These are phyloP conservation scores for Auanema freiburgensis DNA, from an alignment of 2,888 invertebrate species.

Conservation along the genomic window DNA sequence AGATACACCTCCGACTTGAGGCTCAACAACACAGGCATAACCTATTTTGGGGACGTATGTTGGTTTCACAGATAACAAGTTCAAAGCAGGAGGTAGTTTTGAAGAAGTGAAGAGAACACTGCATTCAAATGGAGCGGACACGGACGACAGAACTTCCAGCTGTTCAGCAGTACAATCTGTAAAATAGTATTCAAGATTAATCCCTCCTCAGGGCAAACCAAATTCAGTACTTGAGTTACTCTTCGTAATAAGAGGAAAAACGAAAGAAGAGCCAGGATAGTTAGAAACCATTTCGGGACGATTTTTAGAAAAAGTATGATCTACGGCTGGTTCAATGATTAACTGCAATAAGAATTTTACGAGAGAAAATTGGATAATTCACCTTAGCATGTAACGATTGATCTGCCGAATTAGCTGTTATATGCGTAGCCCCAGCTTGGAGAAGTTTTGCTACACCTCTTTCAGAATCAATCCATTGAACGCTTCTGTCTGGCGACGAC, in stretches of 20 bases:
- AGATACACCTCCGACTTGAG: conserved; percentile 3
- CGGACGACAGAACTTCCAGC: conserved; percentile 9
- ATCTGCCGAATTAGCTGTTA: conserved; percentile 22
- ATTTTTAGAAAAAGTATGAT: conserved; percentile 1
- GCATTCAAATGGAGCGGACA: conserved; percentile 32
- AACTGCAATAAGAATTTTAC: conserved; percentile 5
- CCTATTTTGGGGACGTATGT: conserved; percentile 20
- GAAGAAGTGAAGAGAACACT: conserved; percentile 7
- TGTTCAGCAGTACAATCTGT: conserved; percentile 31
- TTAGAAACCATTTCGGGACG: conserved; percentile 8
- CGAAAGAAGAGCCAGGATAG: conserved; percentile 3
- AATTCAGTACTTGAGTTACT: conserved; percentile 1
- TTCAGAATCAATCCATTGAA: conserved; percentile 27
- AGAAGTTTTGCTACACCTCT: conserved; percentile 31
- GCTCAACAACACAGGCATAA: conserved; percentile 17
- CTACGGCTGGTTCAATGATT: neutral
- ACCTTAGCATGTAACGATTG: conserved; percentile 35
- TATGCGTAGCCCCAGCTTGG: conserved; percentile 27
- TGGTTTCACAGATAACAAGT: conserved; percentile 24
- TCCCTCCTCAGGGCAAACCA: neutral
- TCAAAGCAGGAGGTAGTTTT: conserved; percentile 22
- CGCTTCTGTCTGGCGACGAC: conserved; percentile 25
- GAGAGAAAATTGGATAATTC: neutral
- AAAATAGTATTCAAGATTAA: neutral
- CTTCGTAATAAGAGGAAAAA: conserved; percentile 11